phyloP scores from a whole-genome alignment of 2,888 invertebrate genomes.

The Globia sparganii region DNA sequence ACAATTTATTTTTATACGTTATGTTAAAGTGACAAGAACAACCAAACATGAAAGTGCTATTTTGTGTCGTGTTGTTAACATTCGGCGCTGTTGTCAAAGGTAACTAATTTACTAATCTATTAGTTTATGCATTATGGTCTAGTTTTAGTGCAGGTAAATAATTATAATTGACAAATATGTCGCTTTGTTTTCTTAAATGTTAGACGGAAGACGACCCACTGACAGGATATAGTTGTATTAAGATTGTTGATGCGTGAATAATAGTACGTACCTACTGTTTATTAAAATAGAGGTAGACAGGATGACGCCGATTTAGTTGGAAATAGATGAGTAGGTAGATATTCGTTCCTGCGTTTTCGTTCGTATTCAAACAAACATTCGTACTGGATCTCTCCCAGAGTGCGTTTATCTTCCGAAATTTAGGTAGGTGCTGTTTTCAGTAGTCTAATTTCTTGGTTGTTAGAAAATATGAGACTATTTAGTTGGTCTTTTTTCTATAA shows the following conservation, averaged over 20 bases:
- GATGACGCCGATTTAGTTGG: conserved; percentile 34
- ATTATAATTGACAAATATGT: neutral
- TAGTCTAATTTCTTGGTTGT: too few species aligned
- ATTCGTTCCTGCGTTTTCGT: neutral
- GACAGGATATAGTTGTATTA: neutral
- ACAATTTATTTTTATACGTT: conserved; percentile 26
- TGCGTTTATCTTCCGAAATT: neutral
- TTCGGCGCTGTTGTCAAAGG: conserved; percentile 49
- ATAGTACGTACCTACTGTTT: neutral
- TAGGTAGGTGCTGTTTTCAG: too few species aligned
- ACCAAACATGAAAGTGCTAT: conserved; percentile 64
- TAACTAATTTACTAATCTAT: conserved; percentile 26
- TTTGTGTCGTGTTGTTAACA: conserved; percentile 51
- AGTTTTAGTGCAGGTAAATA: neutral
- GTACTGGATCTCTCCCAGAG: neutral
- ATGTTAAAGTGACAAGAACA: conserved; percentile 66
- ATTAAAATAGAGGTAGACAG: conserved; percentile 28
- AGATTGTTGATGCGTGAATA: neutral
- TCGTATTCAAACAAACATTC: conserved; percentile 12
- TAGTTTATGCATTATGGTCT: neutral
- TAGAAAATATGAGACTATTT: too few species aligned
- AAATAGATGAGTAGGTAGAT: neutral
- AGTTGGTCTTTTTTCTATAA: too few species aligned
- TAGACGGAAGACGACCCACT: neutral
- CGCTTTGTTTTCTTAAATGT: conserved; percentile 6